Evolutionary conservation across 2,113 vertebrate genomes (phyloP), one percentile per base, ranked within the genome.

Genomic region (Coracopsis vasa): DNA sequence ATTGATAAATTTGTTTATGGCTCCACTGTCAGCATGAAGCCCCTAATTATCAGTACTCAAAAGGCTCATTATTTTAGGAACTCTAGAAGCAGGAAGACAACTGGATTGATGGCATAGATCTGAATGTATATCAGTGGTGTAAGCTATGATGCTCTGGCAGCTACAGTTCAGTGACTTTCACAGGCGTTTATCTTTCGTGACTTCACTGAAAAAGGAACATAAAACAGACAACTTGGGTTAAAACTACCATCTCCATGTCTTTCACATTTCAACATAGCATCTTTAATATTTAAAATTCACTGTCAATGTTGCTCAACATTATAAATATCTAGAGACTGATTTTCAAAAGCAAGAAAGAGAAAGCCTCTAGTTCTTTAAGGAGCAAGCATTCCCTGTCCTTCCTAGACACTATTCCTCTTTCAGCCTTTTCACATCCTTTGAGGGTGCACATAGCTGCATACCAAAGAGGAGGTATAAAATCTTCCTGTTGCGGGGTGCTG

Each of bases 1-100:
- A 80, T 74, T 58, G 62, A 41, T 44, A 67, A 72, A 91, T 84
- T 78, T 93, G 18, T 88, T 95, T 83, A 92, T 67, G 41, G 60
- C 19, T 88, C 58, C 44, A 50, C 25, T 82, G 42, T 77, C 69
- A 92, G 74, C 78, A 72, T 28, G 53, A 92, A 60, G 71, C 10
- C 37, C 50, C 45, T 71, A 65, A 80, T 71, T 87, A 93, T 62
- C 23, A n/a, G 53, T 39, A 92, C 21, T 37, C 48, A 69, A 85
- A 90, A 83, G 42, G 23, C 8, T 75, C 35, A 58, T 72, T 92
- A 89, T 75, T 91, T 84, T 79, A 72, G 41, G 45, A 92, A 72
- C 28, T 84, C 23, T 17, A 42, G 16, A 87, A 87, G 21, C 0
- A 92, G 25, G 20, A 87, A 80, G n/a, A 80, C 13, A 81, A 87